Evolutionary conservation across 2,113 vertebrate genomes (phyloP).

Genomic region (Caranx melampygus): DNA sequence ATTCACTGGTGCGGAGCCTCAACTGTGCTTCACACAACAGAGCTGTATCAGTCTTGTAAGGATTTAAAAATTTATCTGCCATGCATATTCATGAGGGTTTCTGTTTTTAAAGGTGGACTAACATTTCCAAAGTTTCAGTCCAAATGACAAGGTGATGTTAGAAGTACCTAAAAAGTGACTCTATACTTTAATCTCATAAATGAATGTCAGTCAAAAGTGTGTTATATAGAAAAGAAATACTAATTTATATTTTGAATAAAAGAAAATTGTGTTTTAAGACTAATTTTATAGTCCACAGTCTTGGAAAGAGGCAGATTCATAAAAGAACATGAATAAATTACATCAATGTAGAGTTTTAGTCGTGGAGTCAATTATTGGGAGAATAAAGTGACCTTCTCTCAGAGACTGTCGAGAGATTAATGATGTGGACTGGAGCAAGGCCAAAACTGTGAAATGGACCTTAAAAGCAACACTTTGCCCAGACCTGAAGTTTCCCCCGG

Average conservation of each 20-base stretch:
- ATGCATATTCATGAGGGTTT: conserved; percentile 42
- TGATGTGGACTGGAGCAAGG: too few species aligned
- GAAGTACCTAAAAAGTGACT: not conserved
- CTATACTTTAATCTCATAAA: not conserved
- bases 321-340: not conserved
- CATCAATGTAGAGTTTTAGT: not conserved
- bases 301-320: not conserved
- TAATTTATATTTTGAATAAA: not conserved
- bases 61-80: conserved; percentile 37
- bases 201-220: not conserved
- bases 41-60: conserved; percentile 36
- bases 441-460: too few species aligned
- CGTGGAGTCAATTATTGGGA: not conserved
- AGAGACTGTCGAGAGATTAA: too few species aligned
- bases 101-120: conserved; percentile 7
- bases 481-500: too few species aligned
- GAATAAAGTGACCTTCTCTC: too few species aligned
- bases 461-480: too few species aligned
- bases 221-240: too few species aligned
- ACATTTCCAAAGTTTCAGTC: conserved; percentile 7
- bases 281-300: too few species aligned
- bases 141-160: conserved; percentile 10
- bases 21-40: conserved; percentile 34
- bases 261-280: not conserved
- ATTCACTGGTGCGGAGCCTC: conserved; percentile 42